Base-by-base conservation (phyloP, 2,797 vertebrate genomes). In the Podarcis siculus region DNA sequence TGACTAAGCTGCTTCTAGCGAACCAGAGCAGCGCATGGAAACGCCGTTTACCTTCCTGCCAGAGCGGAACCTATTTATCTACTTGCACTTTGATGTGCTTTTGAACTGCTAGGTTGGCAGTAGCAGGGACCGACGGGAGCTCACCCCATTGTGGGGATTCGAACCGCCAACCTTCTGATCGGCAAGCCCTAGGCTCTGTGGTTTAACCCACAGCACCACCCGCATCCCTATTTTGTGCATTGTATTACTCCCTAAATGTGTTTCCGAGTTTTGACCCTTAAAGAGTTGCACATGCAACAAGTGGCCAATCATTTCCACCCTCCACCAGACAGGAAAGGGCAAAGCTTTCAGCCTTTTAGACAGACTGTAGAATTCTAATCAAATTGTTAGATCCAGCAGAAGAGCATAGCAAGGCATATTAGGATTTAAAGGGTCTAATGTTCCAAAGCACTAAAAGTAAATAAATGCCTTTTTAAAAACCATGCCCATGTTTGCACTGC, bases 401-500 rank as follows among this genome's bases (percentile, higher is more conserved):
- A 89, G 64, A 66, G 39, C 61, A 88, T 83, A 92, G 92, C 35
- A 86, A 91, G 76, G 73, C 86, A 79, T 78, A 90, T 84, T 93
- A 35, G 19, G 89, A 92, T 87, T 83, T 77, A 61, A 89, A 87
- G 69, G 75, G 49, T 89, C 5, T 90, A 88, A 88, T 85, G 49
- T 91, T 86, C 91, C 42, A 61, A 73, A 69, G 27, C 71, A 42
- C 19, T 45, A 21, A 82, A 88, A 8, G 86, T 72, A 94, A 94
- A 87, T 61, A 91, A 93, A 89, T 76, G 30, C 32, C 83, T 90
- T 92, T 90, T 78, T 15, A 79, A 32, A 87, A 69, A 90, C 90
- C 92, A 93, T 94, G 91, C 32, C 78, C 87, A 23, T 90, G 82
- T 94, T 95, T 92, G 87, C 80, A 82, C 71, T 58, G 83, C 35